These are phyloP conservation scores for Scaptomyza graminum DNA, from an alignment of 1,140 invertebrate species.

Conservation along the genomic window DNA sequence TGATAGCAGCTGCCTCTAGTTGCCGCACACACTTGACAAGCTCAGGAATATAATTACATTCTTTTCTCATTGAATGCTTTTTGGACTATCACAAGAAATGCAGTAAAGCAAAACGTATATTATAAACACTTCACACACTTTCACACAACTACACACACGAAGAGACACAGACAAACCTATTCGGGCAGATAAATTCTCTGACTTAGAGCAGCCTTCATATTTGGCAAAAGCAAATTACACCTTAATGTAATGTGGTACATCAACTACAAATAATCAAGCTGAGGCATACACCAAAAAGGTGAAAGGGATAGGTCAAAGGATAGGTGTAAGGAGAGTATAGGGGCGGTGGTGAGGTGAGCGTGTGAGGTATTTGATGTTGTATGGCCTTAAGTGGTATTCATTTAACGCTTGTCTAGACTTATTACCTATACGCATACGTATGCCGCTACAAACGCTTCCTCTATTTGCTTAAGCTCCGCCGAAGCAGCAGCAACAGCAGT, in stretches of 20 bases:
- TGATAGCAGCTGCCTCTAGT: too few species aligned
- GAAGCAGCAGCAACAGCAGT: constrained; percentile 12
- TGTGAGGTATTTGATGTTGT: constrained; percentile 39
- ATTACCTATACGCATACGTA: constrained; percentile 70
- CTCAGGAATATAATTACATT: too few species aligned
- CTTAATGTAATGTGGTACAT: constrained; percentile 50
- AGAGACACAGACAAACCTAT: not conserved
- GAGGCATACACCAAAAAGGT: not conserved
- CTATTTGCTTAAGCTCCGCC: constrained; percentile 24
- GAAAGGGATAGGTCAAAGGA: not conserved
- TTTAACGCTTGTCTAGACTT: constrained; percentile 81
- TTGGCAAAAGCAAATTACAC: constrained; percentile 64
- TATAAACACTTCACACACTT: too few species aligned
- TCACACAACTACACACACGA: not conserved
- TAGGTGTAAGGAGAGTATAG: not conserved
- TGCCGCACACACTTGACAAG: too few species aligned
- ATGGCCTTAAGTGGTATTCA: constrained; percentile 75
- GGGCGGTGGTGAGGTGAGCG: too few species aligned
- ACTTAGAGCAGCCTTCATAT: not conserved
- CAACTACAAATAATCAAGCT: constrained; percentile 42
- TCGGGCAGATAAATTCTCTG: not conserved
- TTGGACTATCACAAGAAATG: too few species aligned
- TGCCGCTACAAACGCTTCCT: constrained; percentile 22
- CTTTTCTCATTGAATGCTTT: too few species aligned
- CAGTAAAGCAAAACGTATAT: too few species aligned